Evolutionary conservation across 2,113 vertebrate genomes (phyloP).

Genomic region (Cryptomyrus ogoouensis): DNA sequence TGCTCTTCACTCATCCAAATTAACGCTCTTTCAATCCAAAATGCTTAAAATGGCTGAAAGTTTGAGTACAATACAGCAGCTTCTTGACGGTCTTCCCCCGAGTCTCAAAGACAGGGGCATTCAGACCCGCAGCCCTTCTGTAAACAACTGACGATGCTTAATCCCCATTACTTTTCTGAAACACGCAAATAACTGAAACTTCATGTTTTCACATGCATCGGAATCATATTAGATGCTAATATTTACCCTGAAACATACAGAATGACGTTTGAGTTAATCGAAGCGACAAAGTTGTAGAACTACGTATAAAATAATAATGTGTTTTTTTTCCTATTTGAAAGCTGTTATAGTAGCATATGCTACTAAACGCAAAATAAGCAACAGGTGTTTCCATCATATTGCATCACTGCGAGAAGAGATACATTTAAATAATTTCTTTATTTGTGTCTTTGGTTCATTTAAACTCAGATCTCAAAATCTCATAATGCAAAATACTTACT

Average conservation of each 20-base stretch:
- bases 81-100: not conserved
- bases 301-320: not conserved
- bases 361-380: not conserved
- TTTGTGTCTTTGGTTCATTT: not conserved
- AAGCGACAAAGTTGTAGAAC: not conserved
- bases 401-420: not conserved
- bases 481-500: conserved; percentile 7
- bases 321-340: not conserved
- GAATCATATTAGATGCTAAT: not conserved
- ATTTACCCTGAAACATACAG: not conserved
- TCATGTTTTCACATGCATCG: not conserved
- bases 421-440: not conserved
- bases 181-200: not conserved
- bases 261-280: not conserved
- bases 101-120: not conserved
- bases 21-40: not conserved
- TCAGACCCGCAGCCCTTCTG: not conserved
- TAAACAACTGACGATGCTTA: not conserved
- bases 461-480: not conserved
- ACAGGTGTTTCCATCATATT: not conserved
- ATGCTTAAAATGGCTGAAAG: not conserved
- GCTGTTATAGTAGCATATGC: not conserved
- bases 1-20: not conserved
- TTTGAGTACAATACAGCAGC: not conserved
- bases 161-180: not conserved